These are phyloP conservation scores for Troides aeacus DNA, from an alignment of 2,888 invertebrate species.

Conservation along the genomic window DNA sequence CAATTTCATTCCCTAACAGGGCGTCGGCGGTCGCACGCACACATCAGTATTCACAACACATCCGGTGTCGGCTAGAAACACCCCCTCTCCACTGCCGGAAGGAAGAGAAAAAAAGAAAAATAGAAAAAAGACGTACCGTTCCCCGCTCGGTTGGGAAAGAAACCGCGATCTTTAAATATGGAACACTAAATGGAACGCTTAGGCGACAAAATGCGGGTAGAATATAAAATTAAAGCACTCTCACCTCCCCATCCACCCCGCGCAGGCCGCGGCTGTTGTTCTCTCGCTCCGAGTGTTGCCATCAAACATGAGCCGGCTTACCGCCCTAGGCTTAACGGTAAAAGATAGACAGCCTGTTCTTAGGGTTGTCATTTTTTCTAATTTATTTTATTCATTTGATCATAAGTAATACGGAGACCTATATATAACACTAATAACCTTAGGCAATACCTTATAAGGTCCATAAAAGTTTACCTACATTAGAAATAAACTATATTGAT, in stretches of 20 bases:
- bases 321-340: constrained; percentile 78
- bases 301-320: constrained; percentile 69
- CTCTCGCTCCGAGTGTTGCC: constrained; percentile 58
- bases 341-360: constrained; percentile 71
- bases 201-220: constrained; percentile 80
- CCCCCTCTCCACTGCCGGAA: constrained; percentile 33
- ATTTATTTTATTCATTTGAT: too few species aligned
- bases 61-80: constrained; percentile 58
- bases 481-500: too few species aligned
- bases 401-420: too few species aligned
- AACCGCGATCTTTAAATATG: constrained; percentile 76
- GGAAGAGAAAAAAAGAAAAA: constrained; percentile 63
- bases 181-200: constrained; percentile 81
- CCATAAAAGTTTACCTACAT: too few species aligned
- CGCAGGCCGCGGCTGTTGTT: constrained; percentile 42
- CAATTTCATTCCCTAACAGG: constrained; percentile 79
- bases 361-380: constrained; percentile 55
- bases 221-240: constrained; percentile 78
- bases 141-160: constrained; percentile 64
- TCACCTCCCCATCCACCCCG: constrained; percentile 56
- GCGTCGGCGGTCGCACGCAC: constrained; percentile 73
- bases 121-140: constrained; percentile 57
- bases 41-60: constrained; percentile 77
- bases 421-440: too few species aligned
- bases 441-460: too few species aligned